Percentiles rank a stretch among this genome's conserved stretches.
Conservation (phyloP, 2,888 invertebrate species). For the Corythucha ciliata region DNA sequence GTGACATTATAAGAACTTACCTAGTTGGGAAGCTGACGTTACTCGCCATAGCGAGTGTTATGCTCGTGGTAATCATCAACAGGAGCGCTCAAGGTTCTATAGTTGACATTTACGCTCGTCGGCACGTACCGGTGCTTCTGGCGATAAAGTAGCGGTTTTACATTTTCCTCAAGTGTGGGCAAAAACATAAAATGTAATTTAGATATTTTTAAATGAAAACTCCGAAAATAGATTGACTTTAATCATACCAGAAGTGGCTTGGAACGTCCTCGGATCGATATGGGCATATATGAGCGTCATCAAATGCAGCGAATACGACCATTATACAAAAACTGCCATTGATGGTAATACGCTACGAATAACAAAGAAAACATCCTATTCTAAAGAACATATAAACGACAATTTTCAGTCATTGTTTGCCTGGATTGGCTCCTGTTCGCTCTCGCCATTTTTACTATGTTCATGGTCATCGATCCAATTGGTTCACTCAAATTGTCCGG, state of each 20-base stretch:
- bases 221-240: constrained; percentile 43
- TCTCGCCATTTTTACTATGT: constrained; percentile 62
- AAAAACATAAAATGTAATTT: too few relatives aligned
- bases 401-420: constrained; percentile 60
- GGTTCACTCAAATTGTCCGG: constrained; percentile 57
- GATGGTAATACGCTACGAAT: constrained; percentile 51
- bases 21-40: constrained; percentile 60
- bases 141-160: constrained; percentile 53
- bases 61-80: constrained; percentile 56
- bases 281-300: constrained; percentile 68
- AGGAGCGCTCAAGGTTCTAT: constrained; percentile 70
- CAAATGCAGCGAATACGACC: constrained; percentile 55
- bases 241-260: constrained; percentile 64
- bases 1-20: constrained; percentile 60
- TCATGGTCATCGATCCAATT: constrained; percentile 72
- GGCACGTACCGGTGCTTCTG: constrained; percentile 59
- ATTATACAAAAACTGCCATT: constrained; percentile 60
- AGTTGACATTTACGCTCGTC: constrained; percentile 60
- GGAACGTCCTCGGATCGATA: constrained; percentile 72
- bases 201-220: background rate
- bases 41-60: constrained; percentile 53
- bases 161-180: too few relatives aligned
- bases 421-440: constrained; percentile 73
- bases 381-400: too few relatives aligned
- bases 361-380: too few relatives aligned